Conservation (phyloP, 2,113 vertebrate genomes). For the Arvicanthis niloticus region DNA sequence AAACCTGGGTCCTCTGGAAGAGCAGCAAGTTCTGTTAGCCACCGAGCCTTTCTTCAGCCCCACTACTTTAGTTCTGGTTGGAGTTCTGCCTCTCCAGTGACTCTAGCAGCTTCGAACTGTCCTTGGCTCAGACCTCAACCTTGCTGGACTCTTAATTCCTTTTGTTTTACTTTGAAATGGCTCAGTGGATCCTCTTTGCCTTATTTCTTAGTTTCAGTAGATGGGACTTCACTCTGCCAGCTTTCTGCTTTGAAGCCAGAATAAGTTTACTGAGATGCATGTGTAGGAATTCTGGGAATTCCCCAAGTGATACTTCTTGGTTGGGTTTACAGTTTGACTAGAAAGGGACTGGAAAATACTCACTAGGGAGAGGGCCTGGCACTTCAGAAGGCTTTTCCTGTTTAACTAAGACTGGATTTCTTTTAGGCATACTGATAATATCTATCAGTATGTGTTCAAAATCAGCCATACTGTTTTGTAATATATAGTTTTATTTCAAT, state of each 20-base stretch:
- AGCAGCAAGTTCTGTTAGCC: background rate
- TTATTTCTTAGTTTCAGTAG: background rate
- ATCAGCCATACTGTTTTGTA: background rate
- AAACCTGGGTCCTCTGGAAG: background rate
- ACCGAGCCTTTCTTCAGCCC: background rate
- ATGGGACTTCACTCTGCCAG: background rate
- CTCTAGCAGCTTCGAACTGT: background rate
- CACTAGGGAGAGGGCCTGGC: background rate
- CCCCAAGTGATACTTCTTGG: background rate
- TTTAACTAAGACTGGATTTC: background rate
- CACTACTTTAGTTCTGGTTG: background rate
- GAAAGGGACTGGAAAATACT: background rate
- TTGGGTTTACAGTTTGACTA: background rate
- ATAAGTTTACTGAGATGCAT: background rate
- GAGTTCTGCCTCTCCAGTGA: background rate
- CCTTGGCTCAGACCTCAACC: background rate
- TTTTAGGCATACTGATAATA: slow-evolving; percentile 11
- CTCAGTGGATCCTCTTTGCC: background rate
- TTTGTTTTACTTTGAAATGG: background rate
- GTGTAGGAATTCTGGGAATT: background rate
- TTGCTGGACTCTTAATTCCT: background rate
- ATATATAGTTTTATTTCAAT: background rate
- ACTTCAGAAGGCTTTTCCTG: background rate
- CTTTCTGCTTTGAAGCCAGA: background rate
- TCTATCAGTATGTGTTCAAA: background rate